Evolutionary conservation across 2,797 vertebrate species (phyloP).

Genomic region (Tinamus major): DNA sequence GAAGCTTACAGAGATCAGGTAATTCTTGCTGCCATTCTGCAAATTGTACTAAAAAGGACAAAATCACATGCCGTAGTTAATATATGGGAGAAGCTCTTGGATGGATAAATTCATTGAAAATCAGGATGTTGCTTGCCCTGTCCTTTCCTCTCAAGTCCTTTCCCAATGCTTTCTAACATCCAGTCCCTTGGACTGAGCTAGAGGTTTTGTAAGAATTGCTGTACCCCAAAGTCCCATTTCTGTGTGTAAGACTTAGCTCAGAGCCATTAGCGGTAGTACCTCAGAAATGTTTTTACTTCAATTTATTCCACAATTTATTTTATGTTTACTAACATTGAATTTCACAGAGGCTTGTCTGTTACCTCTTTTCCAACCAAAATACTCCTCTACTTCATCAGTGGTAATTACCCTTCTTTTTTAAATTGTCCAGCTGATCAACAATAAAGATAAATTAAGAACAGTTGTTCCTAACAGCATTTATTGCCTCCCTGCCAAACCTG

Average conservation of each 20-base stretch:
- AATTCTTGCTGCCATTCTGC: background rate
- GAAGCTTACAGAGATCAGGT: background rate
- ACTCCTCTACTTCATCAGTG: background rate
- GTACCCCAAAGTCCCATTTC: conserved; percentile 33
- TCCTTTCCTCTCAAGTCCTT: background rate
- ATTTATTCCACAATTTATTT: conserved; percentile 30
- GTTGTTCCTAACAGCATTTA: background rate
- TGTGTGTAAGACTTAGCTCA: conserved; percentile 1
- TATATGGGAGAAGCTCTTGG: background rate
- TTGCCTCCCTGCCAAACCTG: background rate
- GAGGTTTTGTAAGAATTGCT: background rate
- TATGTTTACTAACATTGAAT: conserved; percentile 13
- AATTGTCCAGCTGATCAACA: background rate
- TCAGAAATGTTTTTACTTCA: conserved; percentile 6
- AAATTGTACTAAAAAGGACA: background rate
- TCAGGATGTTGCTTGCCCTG: background rate
- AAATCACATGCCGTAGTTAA: accelerated
- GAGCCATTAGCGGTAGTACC: conserved; percentile 3
- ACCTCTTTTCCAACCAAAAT: background rate
- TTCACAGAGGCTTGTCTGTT: conserved; percentile 8
- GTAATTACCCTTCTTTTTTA: conserved; percentile 20
- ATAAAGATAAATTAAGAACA: background rate
- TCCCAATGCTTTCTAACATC: background rate
- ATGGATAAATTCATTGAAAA: background rate
- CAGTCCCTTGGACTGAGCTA: background rate